Conservation (phyloP, 2,888 invertebrate species). For the Diploptera punctata region DNA sequence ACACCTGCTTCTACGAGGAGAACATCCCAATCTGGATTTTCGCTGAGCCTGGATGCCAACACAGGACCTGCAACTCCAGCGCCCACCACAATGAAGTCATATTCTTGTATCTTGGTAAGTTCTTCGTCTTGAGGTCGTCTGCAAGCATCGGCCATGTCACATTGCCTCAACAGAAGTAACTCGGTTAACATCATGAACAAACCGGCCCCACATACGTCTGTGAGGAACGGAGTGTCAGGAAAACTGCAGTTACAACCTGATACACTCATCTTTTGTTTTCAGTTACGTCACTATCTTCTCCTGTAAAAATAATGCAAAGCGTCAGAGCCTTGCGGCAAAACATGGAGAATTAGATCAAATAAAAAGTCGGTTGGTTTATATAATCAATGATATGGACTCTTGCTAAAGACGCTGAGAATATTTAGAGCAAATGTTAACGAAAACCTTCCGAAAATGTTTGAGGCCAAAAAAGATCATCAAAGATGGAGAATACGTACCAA, state of each 20-base stretch:
- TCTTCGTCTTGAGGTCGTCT: constrained; percentile 41
- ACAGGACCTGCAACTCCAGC: constrained; percentile 53
- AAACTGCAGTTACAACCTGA: constrained; percentile 44
- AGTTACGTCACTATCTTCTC: too few species aligned
- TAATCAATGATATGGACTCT: too few species aligned
- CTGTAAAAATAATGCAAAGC: too few species aligned
- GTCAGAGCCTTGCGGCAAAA: too few species aligned
- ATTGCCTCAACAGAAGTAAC: constrained; percentile 46
- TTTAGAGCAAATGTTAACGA: too few species aligned
- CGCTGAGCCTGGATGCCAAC: constrained; percentile 58
- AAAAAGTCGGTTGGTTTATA: too few species aligned
- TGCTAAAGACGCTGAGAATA: too few species aligned
- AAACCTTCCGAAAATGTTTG: too few species aligned
- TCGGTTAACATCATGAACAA: constrained; percentile 48
- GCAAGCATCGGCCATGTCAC: constrained; percentile 48
- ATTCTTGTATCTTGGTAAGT: constrained; percentile 44
- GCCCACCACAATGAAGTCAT: constrained; percentile 49
- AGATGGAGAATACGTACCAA: too few species aligned
- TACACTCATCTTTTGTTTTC: too few species aligned
- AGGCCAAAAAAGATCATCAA: too few species aligned
- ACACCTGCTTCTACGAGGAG: constrained; percentile 48
- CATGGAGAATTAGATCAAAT: too few species aligned
- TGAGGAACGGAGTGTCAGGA: constrained; percentile 46
- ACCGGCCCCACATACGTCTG: constrained; percentile 45
- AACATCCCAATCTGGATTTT: constrained; percentile 54